These are phyloP conservation scores for Istiophorus platypterus DNA, from an alignment of 2,113 vertebrate species.

Conservation along the genomic window DNA sequence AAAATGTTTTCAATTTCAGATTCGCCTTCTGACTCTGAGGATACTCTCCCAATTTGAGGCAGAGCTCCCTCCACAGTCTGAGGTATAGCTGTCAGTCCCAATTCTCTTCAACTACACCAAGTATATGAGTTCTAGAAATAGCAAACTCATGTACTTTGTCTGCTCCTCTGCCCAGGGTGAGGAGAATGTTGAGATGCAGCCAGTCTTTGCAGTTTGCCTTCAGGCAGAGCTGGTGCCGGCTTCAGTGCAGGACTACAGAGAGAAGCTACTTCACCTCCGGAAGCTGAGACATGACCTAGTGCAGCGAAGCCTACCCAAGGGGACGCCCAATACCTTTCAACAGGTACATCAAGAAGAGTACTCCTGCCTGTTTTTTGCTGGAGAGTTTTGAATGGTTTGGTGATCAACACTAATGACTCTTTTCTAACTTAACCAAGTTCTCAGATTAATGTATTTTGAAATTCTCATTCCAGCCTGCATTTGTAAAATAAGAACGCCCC, in stretches of 20 bases:
- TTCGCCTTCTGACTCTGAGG: conserved; percentile 92
- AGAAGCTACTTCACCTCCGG: conserved; percentile 94
- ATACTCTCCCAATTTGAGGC: conserved; percentile 93
- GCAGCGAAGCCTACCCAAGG: conserved; percentile 81
- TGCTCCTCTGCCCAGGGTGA: conserved; percentile 81
- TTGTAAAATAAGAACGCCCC: too few relatives aligned
- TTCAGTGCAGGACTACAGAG: conserved; percentile 93
- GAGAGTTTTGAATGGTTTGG: too few relatives aligned
- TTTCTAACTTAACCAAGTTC: too few relatives aligned
- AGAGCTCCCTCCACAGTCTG: conserved; percentile 76
- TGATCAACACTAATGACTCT: too few relatives aligned
- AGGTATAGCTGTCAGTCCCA: conserved; percentile 82
- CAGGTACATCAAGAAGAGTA: conserved; percentile 82
- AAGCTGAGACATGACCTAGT: conserved; percentile 93
- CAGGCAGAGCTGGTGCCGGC: conserved; percentile 95
- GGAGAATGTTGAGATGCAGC: conserved; percentile 79
- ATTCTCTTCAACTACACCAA: not conserved
- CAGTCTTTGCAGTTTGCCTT: conserved; percentile 88
- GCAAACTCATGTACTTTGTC: not conserved
- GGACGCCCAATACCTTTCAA: conserved; percentile 79
- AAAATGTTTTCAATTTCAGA: conserved; percentile 76
- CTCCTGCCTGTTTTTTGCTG: not conserved
- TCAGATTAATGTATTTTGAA: too few relatives aligned
- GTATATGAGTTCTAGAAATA: not conserved
- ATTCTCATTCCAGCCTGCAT: too few relatives aligned